Conservation (phyloP, 2,888 invertebrate species). For the Glomeris marginata region DNA sequence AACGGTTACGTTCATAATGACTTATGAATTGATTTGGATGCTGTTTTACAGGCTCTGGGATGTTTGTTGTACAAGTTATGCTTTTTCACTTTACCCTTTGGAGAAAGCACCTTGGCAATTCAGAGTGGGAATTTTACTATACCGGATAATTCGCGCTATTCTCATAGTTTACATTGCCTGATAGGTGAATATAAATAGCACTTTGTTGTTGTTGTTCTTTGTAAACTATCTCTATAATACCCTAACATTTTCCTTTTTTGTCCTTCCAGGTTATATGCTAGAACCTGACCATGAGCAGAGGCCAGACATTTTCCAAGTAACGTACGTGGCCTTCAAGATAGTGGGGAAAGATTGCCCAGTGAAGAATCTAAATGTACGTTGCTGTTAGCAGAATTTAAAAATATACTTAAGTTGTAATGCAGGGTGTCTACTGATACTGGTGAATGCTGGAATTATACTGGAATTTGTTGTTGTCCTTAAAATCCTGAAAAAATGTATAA, state of each 20-base stretch:
- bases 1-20: too few species aligned
- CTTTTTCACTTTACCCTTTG: constrained; percentile 77
- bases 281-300: constrained; percentile 64
- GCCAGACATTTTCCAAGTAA: constrained; percentile 76
- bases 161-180: constrained; percentile 50
- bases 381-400: not conserved
- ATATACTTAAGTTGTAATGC: too few species aligned
- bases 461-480: too few species aligned
- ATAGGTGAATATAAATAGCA: constrained; percentile 40
- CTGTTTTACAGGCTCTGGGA: constrained; percentile 64
- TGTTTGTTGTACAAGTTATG: constrained; percentile 77
- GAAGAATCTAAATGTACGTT: constrained; percentile 48
- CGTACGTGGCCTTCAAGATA: constrained; percentile 53
- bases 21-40: too few species aligned
- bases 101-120: constrained; percentile 82
- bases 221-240: constrained; percentile 3
- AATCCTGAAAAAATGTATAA: too few species aligned
- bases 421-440: too few species aligned
- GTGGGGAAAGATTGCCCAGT: constrained; percentile 58
- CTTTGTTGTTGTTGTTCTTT: not conserved
- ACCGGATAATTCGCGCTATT: constrained; percentile 62
- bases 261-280: constrained; percentile 53
- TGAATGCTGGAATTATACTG: too few species aligned
- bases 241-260: constrained; percentile 7
- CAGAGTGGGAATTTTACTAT: constrained; percentile 74